Percentiles rank a stretch among this genome's conserved stretches.
phyloP scores from a whole-genome alignment of 2,113 vertebrate species.

The Motacilla alba region DNA sequence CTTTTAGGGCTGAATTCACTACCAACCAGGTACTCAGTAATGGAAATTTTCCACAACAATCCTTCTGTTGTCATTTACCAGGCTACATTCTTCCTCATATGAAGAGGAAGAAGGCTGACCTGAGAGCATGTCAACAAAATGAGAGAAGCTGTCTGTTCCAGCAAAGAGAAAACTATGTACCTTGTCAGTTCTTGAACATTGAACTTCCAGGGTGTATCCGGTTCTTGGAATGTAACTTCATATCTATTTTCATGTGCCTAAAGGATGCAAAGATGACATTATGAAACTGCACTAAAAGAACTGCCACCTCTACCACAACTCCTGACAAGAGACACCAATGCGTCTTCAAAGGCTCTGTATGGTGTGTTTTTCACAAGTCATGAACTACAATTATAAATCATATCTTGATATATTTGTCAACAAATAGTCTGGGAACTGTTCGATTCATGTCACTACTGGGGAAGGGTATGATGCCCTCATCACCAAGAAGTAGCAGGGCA shows the following conservation, averaged over 20 bases:
- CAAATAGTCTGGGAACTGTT: neutral
- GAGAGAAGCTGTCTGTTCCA: neutral
- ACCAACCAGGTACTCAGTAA: neutral
- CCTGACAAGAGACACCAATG: neutral
- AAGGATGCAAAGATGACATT: constrained; percentile 32
- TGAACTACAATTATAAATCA: neutral
- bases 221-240: constrained; percentile 80
- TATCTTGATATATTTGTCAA: neutral
- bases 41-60: neutral
- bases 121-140: neutral
- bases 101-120: neutral
- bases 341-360: accelerated
- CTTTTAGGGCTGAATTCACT: neutral
- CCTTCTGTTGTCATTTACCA: neutral
- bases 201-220: constrained; percentile 82
- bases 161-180: constrained; percentile 62
- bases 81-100: neutral
- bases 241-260: constrained; percentile 79
- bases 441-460: neutral
- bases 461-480: neutral
- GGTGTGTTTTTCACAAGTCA: neutral
- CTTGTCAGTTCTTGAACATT: constrained; percentile 77
- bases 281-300: neutral
- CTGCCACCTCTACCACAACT: neutral
- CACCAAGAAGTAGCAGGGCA: neutral